Base-by-base conservation (phyloP, 2,797 vertebrate species). In the Myotis myotis region DNA sequence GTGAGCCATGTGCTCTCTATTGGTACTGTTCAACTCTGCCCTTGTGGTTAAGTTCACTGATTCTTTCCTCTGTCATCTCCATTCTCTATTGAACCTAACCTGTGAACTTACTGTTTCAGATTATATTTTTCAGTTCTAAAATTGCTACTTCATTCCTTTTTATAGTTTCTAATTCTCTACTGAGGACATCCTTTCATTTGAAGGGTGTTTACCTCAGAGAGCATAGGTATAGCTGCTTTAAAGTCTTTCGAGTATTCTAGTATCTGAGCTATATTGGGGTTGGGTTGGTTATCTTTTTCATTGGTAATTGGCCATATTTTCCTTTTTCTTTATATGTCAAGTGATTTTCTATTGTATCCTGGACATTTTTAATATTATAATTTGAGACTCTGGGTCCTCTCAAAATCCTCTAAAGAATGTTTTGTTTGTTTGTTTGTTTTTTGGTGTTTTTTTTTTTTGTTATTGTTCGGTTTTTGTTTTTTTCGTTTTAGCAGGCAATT, bases 281-380 rank as follows among this genome's bases (percentile, higher is more conserved):
- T 85, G 68, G 15, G 30, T 64, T 88, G 12, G 51, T 81, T 85
- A 36, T 71, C n/a, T 84, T 72, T 87, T 72, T 44, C 36, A 57
- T 66, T 89, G 36, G 55, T 79, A 38, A 38, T 30, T 88, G 28
- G 33, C 41, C 33, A 70, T 20, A 71, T 92, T 72, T 93, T 86
- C n/a, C 57, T 86, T 28, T 95, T 89, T 57, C 16, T 89, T 92
- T 93, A 28, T 83, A 47, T 90, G 47, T 64, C 25, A 76, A 7
- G 12, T 72, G 87, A 89, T 47, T 93, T 92, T 83, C 41, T 10
- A 10, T 87, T 76, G 11, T 75, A 41, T 80, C 3, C 17, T 86
- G 20, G 23, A 47, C 33, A 71, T 82, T 90, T 90, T 82, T 20
- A 76, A 76, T 75, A 62, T 71, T 44, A 36, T 81, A 90, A 62